Evolutionary conservation across 2,113 vertebrate genomes (phyloP).

Genomic region (Eptatretus burgeri): DNA sequence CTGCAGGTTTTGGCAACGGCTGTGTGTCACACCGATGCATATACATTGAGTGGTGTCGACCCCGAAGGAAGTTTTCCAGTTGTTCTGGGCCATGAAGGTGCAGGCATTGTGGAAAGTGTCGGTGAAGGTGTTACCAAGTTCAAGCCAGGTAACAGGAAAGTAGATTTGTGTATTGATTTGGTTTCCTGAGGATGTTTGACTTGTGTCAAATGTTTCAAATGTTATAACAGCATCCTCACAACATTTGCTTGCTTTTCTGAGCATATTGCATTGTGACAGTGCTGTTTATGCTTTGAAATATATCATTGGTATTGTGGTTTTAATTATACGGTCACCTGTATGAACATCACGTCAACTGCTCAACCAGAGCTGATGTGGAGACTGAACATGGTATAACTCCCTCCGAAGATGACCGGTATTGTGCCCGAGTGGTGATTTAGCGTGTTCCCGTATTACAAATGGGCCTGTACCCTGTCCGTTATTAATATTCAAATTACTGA

Average conservation of each 20-base stretch:
- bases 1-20: slow-evolving; percentile 32
- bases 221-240: not conserved
- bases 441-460: too few species aligned
- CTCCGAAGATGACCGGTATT: too few species aligned
- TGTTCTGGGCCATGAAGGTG: slow-evolving; percentile 40
- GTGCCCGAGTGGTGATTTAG: too few species aligned
- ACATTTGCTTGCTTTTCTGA: not conserved
- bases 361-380: too few species aligned
- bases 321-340: not conserved
- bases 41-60: slow-evolving; percentile 20
- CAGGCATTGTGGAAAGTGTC: slow-evolving; percentile 42
- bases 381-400: too few species aligned
- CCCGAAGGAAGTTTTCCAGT: slow-evolving; percentile 23
- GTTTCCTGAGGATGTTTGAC: too few species aligned
- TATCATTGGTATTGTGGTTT: not conserved
- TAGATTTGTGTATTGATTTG: not conserved
- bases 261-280: not conserved
- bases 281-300: not conserved
- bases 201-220: too few species aligned
- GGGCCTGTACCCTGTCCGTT: too few species aligned
- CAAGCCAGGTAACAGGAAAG: slow-evolving; percentile 31
- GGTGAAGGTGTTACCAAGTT: slow-evolving; percentile 69
- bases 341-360: too few species aligned
- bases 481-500: too few species aligned
- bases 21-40: slow-evolving; percentile 34